Evolutionary conservation across 2,888 invertebrate genomes (phyloP), one percentile per base, ranked within the genome.

Genomic region (Mythimna albipuncta): DNA sequence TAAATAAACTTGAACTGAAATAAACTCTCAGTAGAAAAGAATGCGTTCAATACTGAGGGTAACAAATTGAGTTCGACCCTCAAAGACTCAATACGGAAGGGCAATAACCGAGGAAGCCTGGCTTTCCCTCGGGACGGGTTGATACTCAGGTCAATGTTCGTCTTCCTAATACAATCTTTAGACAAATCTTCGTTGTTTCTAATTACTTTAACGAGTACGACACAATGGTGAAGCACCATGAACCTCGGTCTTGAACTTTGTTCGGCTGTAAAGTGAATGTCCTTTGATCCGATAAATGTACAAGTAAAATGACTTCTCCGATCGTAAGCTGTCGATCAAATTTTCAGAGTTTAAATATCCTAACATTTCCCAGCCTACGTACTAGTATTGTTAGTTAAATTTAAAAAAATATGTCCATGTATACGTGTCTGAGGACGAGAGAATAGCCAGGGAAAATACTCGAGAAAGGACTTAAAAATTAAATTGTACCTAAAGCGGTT

Each of bases 51-150:
- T 16, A 21, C 3, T 19, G 26, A 38, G 38, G 32, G 32, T 38
- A 47, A 54, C 38, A 50, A 78, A 61, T 72, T 32, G 38, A 77
- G 6, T 44, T 63, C 10, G 9, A 32, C 38, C 16, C n/a, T 64
- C 19, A 35, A 1, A 16, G 16, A 2, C 13, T 38, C 21, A 52
- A 50, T 50, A 9, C 9, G 19, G 35, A 72, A 64, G 41, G 47
- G 6, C 44, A 35, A 50, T 55, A 59, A 38, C 69, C 52, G 16
- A 16, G 16, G 3, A 11, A 19, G n/a, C 6, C 2, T 9, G 47
- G 47, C 47, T 10, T 62, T 35, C 3, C n/a, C 44, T 3, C 6
- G 10, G 19, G 44, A 26, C 13, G n/a, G 9, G 16, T 38, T 61
- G 11, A 52, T 11, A 26, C 32, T 16, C 9, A 38, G 63, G 52